phyloP scores from a whole-genome alignment of 1,140 invertebrate species.

The Drosophila pandora region DNA sequence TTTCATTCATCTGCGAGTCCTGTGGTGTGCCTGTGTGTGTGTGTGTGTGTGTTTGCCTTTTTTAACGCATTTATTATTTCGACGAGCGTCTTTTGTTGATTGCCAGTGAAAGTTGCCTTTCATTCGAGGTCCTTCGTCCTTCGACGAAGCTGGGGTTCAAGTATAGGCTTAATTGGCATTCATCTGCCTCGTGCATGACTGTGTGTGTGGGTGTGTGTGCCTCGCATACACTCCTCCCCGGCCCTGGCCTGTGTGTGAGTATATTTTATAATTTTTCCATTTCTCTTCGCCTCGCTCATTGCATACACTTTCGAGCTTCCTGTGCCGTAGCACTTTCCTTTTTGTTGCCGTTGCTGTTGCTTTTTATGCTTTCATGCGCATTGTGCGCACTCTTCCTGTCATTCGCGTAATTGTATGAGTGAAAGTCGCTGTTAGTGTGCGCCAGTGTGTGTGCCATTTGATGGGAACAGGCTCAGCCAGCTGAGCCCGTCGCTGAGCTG shows the following conservation, averaged over 20 bases:
- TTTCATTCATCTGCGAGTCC: not conserved
- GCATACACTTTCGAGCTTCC: conserved; percentile 63
- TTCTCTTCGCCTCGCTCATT: conserved; percentile 57
- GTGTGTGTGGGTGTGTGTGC: conserved; percentile 13
- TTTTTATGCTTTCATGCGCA: conserved; percentile 76
- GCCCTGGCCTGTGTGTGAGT: not conserved
- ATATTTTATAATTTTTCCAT: conserved; percentile 78
- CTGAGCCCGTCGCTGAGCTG: conserved; percentile 42
- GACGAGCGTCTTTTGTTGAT: conserved; percentile 75
- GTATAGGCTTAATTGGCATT: conserved; percentile 79
- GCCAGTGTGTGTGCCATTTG: conserved; percentile 57
- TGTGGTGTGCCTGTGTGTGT: conserved; percentile 16
- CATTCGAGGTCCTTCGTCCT: conserved; percentile 49
- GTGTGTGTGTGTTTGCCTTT: conserved; percentile 36
- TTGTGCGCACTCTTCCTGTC: conserved; percentile 77
- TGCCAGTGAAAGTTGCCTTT: conserved; percentile 46
- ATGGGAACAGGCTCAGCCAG: conserved; percentile 59
- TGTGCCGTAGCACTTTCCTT: conserved; percentile 47
- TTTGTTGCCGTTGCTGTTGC: conserved; percentile 27
- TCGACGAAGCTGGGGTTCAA: conserved; percentile 53
- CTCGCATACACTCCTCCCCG: not conserved
- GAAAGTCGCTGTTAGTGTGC: conserved; percentile 20
- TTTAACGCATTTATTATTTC: conserved; percentile 77
- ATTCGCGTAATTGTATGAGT: conserved; percentile 74
- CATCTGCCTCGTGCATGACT: conserved; percentile 32